These are phyloP conservation scores for Chrysolina americana DNA, from an alignment of 2,888 invertebrate species.

Conservation along the genomic window DNA sequence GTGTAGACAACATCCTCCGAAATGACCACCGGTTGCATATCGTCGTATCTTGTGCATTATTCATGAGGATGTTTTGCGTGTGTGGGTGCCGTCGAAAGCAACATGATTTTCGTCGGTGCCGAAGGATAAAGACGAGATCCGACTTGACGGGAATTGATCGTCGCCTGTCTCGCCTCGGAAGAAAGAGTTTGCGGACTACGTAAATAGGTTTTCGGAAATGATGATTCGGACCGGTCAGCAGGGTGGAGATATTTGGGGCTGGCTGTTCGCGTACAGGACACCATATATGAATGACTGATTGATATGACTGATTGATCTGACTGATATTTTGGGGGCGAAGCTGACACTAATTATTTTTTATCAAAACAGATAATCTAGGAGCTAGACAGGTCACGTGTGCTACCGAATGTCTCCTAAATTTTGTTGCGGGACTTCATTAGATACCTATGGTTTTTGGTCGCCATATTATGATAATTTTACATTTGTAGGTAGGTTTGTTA, in stretches of 20 bases:
- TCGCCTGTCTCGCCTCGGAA: slow-evolving; percentile 4
- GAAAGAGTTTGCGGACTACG: slow-evolving; percentile 5
- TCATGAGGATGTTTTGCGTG: slow-evolving; percentile 52
- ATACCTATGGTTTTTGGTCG: no score
- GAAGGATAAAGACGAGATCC: slow-evolving; percentile 37
- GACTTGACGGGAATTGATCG: slow-evolving; percentile 42
- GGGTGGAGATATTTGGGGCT: background rate
- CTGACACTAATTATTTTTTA: no score
- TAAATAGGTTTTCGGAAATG: background rate
- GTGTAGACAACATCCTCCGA: slow-evolving; percentile 45
- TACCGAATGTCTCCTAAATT: no score
- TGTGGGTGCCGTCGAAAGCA: slow-evolving; percentile 39
- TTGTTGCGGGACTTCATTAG: no score
- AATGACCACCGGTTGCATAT: slow-evolving; percentile 61
- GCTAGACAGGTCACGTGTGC: no score
- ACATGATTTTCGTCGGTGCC: slow-evolving; percentile 42
- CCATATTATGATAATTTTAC: no score
- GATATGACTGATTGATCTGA: no score
- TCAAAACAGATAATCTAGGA: no score
- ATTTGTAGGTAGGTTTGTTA: no score
- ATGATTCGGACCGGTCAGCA: background rate
- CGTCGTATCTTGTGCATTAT: slow-evolving; percentile 58
- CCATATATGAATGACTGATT: no score
- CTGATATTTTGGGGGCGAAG: no score
- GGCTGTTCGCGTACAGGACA: no score